Percentiles rank a stretch among this genome's conserved stretches.
phyloP scores from a whole-genome alignment of 2,797 vertebrate species.

The Balearica regulorum region DNA sequence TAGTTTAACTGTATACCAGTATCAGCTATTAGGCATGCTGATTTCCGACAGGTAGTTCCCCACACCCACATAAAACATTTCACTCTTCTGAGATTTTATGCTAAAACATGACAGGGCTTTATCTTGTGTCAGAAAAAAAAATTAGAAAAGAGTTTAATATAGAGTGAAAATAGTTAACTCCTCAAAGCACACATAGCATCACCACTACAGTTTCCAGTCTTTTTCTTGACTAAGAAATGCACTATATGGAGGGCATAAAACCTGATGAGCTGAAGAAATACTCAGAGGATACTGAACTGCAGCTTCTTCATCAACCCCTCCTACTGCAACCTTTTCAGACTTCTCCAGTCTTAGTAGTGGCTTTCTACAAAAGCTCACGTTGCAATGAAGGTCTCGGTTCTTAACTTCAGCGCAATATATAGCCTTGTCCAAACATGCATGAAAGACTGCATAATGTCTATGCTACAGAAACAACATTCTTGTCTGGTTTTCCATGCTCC shows the following conservation, averaged over 20 bases:
- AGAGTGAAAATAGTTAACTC: background rate
- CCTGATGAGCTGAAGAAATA: background rate
- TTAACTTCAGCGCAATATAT: background rate
- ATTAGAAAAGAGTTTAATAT: background rate
- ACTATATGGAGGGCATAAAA: background rate
- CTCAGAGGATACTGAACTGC: background rate
- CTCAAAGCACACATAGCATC: background rate
- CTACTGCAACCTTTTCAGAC: background rate
- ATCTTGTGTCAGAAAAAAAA: background rate
- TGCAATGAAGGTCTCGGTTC: background rate
- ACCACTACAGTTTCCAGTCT: background rate
- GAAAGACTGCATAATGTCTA: background rate
- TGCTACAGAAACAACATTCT: background rate
- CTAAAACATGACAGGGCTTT: background rate
- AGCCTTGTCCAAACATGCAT: background rate
- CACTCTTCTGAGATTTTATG: background rate
- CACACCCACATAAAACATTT: background rate
- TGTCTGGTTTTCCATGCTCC: background rate
- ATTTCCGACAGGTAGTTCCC: background rate
- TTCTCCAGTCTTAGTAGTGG: background rate
- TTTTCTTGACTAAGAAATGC: background rate
- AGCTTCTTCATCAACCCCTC: background rate
- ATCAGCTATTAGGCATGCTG: background rate
- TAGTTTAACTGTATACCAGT: background rate
- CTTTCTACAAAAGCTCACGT: background rate